phyloP scores from a whole-genome alignment of 2,113 vertebrate genomes.

The Tichodroma muraria region DNA sequence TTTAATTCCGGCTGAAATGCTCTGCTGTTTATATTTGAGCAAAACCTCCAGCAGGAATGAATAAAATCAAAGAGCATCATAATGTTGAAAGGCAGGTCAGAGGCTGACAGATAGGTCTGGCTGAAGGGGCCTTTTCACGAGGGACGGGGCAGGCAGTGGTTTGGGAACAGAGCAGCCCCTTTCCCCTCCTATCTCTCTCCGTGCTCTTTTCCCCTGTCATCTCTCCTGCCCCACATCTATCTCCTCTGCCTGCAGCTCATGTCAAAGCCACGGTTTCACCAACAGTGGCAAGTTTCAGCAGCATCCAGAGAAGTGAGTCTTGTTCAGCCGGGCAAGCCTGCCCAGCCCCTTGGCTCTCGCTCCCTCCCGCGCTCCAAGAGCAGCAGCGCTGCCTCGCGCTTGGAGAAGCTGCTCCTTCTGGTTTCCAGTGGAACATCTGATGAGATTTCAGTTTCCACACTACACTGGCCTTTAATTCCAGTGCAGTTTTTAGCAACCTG shows the following conservation, averaged over 20 bases:
- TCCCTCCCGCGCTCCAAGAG: not conserved
- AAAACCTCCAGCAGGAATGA: slow-evolving; percentile 50
- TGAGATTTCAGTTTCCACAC: not conserved
- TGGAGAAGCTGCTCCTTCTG: not conserved
- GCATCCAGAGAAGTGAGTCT: not conserved
- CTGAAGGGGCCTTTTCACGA: slow-evolving; percentile 56
- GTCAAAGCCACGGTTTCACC: not conserved
- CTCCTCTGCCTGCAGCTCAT: not conserved
- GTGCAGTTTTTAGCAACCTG: not conserved
- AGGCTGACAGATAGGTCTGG: slow-evolving; percentile 9
- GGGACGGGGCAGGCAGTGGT: not conserved
- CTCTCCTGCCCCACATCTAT: not conserved
- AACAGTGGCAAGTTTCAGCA: not conserved
- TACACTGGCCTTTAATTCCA: not conserved
- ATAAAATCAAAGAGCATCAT: slow-evolving; percentile 53
- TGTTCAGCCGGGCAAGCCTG: not conserved
- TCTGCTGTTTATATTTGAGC: slow-evolving; percentile 52
- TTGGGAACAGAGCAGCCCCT: slow-evolving; percentile 23
- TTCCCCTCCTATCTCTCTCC: not conserved
- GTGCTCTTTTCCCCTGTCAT: not conserved
- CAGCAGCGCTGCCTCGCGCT: not conserved
- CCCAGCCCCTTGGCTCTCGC: not conserved
- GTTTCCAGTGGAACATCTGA: slow-evolving; percentile 18
- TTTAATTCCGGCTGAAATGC: slow-evolving; percentile 43
- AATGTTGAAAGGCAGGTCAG: not conserved